Percentiles rank a stretch among this genome's conserved stretches.
phyloP scores from a whole-genome alignment of 2,113 vertebrate genomes.

The Gambusia holbrooki region DNA sequence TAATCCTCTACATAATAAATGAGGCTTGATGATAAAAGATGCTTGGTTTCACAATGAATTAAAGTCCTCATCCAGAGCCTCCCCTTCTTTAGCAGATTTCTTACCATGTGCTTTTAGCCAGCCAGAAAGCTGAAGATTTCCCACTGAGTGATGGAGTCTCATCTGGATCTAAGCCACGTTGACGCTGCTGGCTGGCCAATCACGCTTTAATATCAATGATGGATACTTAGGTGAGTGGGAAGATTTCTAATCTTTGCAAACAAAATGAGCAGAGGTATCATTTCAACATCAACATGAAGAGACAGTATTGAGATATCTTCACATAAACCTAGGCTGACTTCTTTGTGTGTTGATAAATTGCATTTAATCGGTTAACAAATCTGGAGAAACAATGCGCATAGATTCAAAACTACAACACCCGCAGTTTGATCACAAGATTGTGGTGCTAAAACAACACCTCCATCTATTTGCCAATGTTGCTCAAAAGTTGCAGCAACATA shows the following conservation, averaged over 20 bases:
- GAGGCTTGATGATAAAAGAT: constrained; percentile 43
- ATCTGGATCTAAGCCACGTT: constrained; percentile 30
- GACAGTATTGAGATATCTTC: too few relatives aligned
- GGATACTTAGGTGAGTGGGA: constrained; percentile 9
- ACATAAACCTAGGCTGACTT: too few relatives aligned
- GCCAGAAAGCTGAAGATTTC: constrained; percentile 30
- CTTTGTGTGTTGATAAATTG: too few relatives aligned
- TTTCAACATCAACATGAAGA: constrained; percentile 39
- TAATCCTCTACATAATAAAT: constrained; percentile 65
- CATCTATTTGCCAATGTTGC: too few relatives aligned
- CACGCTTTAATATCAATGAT: constrained; percentile 33
- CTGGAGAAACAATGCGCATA: too few relatives aligned
- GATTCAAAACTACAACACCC: too few relatives aligned
- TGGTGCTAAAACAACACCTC: too few relatives aligned
- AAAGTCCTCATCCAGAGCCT: constrained; percentile 46
- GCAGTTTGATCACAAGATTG: too few relatives aligned
- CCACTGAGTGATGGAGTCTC: constrained; percentile 6
- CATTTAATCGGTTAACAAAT: too few relatives aligned
- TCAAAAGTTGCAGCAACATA: too few relatives aligned
- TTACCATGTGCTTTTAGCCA: constrained; percentile 30
- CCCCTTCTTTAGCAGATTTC: constrained; percentile 36
- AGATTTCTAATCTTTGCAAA: background rate
- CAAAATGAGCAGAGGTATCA: background rate
- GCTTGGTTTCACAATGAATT: constrained; percentile 60
- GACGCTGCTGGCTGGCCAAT: constrained; percentile 8